phyloP scores from a whole-genome alignment of 2,797 vertebrate species.

The Pyrocephalus nanus region DNA sequence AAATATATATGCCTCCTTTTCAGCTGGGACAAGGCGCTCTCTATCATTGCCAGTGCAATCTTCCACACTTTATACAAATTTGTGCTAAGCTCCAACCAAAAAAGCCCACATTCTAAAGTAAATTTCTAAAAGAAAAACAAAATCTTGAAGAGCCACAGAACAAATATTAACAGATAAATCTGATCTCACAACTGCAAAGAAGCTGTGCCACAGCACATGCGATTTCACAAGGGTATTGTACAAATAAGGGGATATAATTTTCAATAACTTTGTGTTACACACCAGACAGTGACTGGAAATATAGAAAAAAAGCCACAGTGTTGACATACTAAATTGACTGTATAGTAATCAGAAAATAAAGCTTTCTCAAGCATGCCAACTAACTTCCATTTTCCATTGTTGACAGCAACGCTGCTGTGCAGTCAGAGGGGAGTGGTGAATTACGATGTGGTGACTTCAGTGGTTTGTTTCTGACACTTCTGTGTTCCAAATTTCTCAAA shows the following conservation, averaged over 20 bases:
- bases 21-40: neutral
- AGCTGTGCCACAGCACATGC: accelerated
- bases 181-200: neutral
- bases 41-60: neutral
- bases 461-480: neutral
- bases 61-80: neutral
- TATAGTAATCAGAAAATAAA: neutral
- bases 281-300: neutral
- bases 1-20: neutral
- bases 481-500: neutral
- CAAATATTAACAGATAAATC: neutral
- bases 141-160: neutral
- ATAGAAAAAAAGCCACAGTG: neutral
- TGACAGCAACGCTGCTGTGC: accelerated
- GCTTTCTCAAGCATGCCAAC: neutral
- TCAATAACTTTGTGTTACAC: neutral
- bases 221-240: neutral
- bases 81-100: neutral
- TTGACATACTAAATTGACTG: neutral
- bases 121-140: neutral
- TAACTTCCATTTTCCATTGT: neutral
- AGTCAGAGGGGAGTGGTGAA: neutral
- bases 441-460: neutral
- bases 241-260: neutral
- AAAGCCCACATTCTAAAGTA: neutral